Conservation (phyloP, 64 coral and sea anemone genomes). For the Stichodactyla helianthus region DNA sequence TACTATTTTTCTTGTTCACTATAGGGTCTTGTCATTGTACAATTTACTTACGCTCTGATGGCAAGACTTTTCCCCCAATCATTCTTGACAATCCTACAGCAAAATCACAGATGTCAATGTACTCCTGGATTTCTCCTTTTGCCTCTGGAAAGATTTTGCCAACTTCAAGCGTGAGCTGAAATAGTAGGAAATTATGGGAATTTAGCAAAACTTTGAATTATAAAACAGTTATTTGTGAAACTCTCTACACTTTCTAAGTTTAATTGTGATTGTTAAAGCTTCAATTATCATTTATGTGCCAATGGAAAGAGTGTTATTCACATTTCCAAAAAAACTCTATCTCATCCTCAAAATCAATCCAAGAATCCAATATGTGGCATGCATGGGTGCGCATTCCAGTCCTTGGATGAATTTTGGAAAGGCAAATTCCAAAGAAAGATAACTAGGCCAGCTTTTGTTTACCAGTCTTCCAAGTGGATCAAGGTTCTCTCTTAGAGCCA, state of each 20-base stretch:
- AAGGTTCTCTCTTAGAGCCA: constrained; percentile 70
- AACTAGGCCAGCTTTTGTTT: background rate
- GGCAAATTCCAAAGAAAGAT: background rate
- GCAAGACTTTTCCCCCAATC: constrained; percentile 89
- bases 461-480: constrained; percentile 86
- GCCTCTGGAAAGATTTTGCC: constrained; percentile 91
- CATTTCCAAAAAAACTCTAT: no score
- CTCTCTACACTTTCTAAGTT: background rate
- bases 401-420: no score
- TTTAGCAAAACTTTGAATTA: background rate
- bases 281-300: no score
- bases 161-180: constrained; percentile 87
- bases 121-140: constrained; percentile 91
- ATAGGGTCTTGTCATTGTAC: no score
- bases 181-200: background rate
- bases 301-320: no score
- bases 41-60: constrained; percentile 84
- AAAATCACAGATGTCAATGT: constrained; percentile 91
- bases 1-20: no score
- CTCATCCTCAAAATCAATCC: no score
- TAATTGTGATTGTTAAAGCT: no score
- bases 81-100: constrained; percentile 92
- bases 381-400: no score
- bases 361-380: no score
- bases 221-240: background rate